A percentile compares a stretch with the other conserved stretches of the same genome.
These are phyloP conservation scores for Oasisia sp. DNA, from an alignment of 2,888 invertebrate genomes.

Conservation along the genomic window DNA sequence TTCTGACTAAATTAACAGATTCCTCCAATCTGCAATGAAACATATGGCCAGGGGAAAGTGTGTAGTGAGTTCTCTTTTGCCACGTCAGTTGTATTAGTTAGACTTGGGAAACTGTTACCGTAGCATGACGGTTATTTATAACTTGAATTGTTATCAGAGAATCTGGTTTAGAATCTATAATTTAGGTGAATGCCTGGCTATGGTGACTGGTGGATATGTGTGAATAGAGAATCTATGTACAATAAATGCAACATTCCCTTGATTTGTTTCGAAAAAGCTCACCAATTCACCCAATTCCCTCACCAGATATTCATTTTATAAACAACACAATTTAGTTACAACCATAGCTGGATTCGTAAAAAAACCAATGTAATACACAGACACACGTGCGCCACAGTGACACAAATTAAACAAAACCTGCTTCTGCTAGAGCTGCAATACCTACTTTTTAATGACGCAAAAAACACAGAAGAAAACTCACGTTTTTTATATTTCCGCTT, in stretches of 20 bases:
- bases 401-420: background rate
- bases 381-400: background rate
- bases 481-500: conserved; percentile 5
- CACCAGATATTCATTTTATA: background rate
- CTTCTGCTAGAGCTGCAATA: background rate
- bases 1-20: no score
- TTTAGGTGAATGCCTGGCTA: no score
- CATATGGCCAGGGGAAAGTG: background rate
- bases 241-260: no score
- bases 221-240: no score
- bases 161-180: no score
- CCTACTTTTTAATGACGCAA: background rate
- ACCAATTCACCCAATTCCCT: background rate
- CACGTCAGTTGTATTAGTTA: background rate
- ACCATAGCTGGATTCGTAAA: background rate
- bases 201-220: no score
- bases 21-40: background rate
- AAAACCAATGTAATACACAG: background rate
- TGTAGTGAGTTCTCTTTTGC: background rate
- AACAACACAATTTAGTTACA: no score
- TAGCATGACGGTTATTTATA: no score
- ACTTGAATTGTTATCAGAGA: no score
- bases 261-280: background rate
- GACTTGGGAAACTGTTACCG: no score
- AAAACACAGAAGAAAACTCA: background rate